Percentiles rank a stretch among this genome's conserved stretches.
Evolutionary conservation across 2,888 invertebrate genomes (phyloP).

Genomic region (Polydrusus tereticollis): DNA sequence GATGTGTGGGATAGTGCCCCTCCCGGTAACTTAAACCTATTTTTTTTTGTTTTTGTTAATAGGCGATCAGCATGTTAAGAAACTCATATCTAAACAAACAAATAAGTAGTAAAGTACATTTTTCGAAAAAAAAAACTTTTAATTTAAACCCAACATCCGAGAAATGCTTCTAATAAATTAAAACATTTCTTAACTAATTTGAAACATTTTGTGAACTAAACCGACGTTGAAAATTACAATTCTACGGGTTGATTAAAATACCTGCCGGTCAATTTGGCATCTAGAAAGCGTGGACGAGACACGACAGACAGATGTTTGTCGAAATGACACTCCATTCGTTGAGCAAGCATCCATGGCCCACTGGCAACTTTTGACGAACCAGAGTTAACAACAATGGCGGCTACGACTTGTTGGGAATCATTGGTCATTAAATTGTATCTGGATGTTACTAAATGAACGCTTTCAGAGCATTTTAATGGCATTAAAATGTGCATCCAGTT

Average conservation of each 20-base stretch:
- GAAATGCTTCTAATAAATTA: constrained; percentile 33
- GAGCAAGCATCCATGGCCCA: constrained; percentile 24
- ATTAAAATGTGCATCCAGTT: constrained; percentile 14
- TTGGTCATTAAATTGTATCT: constrained; percentile 53
- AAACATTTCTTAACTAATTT: constrained; percentile 31
- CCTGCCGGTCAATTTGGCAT: constrained; percentile 53
- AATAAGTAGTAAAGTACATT: too few species aligned
- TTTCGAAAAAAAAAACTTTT: constrained; percentile 13
- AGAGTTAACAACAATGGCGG: constrained; percentile 50
- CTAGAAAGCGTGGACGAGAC: constrained; percentile 45
- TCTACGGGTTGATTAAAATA: constrained; percentile 52
- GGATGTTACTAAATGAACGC: constrained; percentile 35
- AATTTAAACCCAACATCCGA: constrained; percentile 32
- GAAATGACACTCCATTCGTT: constrained; percentile 3
- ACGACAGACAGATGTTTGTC: constrained; percentile 37
- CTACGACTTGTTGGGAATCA: constrained; percentile 51
- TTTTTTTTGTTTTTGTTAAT: too few species aligned
- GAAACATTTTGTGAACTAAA: constrained; percentile 24
- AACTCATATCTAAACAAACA: too few species aligned
- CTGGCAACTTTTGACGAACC: constrained; percentile 25
- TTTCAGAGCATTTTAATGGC: constrained; percentile 1
- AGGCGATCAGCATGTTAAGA: too few species aligned
- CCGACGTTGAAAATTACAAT: constrained; percentile 39
- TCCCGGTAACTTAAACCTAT: too few species aligned
- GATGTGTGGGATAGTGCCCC: too few species aligned